These are phyloP conservation scores for Portunus trituberculatus DNA, from an alignment of 1,140 invertebrate genomes.

Conservation along the genomic window DNA sequence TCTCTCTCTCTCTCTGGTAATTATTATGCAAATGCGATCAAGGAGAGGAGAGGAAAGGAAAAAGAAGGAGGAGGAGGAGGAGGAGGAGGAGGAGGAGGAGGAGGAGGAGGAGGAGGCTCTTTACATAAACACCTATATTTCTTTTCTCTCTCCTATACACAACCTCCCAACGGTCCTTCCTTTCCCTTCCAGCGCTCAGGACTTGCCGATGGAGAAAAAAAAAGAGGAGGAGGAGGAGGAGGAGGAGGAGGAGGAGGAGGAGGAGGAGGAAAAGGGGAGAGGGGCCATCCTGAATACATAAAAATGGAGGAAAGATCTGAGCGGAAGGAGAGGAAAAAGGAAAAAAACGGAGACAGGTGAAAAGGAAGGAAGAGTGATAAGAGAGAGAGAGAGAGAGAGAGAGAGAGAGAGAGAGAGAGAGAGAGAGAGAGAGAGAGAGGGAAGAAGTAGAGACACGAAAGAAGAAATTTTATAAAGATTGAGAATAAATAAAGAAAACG, in stretches of 20 bases:
- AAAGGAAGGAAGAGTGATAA: not conserved
- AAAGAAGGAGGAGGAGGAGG: too few species aligned
- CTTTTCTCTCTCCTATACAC: too few species aligned
- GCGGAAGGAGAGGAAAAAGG: not conserved
- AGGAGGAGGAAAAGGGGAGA: not conserved
- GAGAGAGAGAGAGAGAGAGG: conserved; percentile 42
- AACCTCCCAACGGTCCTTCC: not conserved
- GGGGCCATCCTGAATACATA: not conserved
- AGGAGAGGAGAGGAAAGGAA: too few species aligned
- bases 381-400: conserved; percentile 24
- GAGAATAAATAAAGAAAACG: too few species aligned
- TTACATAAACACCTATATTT: too few species aligned
- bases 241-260: not conserved
- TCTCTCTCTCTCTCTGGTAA: too few species aligned
- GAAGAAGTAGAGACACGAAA: not conserved
- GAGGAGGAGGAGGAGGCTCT: too few species aligned
- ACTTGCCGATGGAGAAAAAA: not conserved
- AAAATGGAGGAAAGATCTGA: not conserved
- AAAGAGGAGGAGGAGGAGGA: not conserved
- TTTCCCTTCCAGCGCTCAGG: not conserved
- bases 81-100: too few species aligned
- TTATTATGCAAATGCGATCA: too few species aligned
- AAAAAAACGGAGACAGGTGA: not conserved
- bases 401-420: conserved; percentile 33
- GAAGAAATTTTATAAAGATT: not conserved